A percentile compares a stretch with the other conserved stretches of the same genome.
These are phyloP conservation scores for Masticophis lateralis DNA, from an alignment of 2,797 vertebrate genomes.

Conservation along the genomic window DNA sequence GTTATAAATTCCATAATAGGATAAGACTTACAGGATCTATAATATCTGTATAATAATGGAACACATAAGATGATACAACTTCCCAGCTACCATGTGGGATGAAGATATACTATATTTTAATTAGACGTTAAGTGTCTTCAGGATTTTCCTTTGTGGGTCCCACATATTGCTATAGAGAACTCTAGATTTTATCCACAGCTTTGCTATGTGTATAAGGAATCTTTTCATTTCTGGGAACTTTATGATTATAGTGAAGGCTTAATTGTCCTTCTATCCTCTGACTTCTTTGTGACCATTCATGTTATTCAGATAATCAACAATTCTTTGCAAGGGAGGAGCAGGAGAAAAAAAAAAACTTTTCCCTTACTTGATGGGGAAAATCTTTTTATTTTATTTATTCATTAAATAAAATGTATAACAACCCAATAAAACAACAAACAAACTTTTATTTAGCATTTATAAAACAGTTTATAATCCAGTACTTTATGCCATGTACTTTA, in stretches of 20 bases:
- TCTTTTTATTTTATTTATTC: not conserved
- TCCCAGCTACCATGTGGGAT: not conserved
- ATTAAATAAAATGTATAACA: not conserved
- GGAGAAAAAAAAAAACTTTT: not conserved
- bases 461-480: not conserved
- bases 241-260: not conserved
- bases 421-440: not conserved
- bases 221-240: not conserved
- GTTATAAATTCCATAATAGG: not conserved
- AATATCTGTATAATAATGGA: not conserved
- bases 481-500: not conserved
- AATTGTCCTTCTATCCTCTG: too few relatives aligned
- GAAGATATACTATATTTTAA: not conserved
- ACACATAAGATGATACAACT: not conserved
- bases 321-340: not conserved
- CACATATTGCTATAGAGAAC: not conserved
- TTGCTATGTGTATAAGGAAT: not conserved
- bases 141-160: not conserved
- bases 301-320: not conserved
- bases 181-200: not conserved
- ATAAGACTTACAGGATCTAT: not conserved
- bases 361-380: not conserved
- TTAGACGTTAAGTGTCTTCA: not conserved
- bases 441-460: not conserved
- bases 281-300: not conserved